phyloP scores from a whole-genome alignment of 2,888 invertebrate species.

The Andrena minutula region DNA sequence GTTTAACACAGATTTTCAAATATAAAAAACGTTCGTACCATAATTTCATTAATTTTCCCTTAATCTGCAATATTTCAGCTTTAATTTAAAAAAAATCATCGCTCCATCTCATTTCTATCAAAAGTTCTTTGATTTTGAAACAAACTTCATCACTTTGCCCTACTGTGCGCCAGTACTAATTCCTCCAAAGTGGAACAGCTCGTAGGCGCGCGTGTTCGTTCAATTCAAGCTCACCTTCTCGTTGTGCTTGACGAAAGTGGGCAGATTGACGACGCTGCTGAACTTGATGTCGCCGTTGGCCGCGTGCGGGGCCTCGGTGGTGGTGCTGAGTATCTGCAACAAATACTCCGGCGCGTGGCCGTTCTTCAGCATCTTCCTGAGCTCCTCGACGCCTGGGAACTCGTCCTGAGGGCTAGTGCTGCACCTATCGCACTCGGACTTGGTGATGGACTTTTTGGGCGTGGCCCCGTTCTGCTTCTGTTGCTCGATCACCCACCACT shows the following conservation, averaged over 20 bases:
- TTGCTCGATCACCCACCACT: slow-evolving; percentile 91
- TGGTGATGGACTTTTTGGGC: slow-evolving; percentile 86
- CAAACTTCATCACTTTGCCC: too few species aligned
- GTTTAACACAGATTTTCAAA: too few species aligned
- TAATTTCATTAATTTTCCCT: too few species aligned
- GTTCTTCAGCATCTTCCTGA: slow-evolving; percentile 90
- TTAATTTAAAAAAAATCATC: too few species aligned
- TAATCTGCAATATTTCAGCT: too few species aligned
- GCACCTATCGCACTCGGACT: slow-evolving; percentile 86
- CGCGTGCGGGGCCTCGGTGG: slow-evolving; percentile 86
- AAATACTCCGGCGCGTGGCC: slow-evolving; percentile 89
- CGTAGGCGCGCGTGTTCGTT: neutral
- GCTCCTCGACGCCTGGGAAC: slow-evolving; percentile 89
- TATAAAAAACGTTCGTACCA: too few species aligned
- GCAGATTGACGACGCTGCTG: slow-evolving; percentile 90
- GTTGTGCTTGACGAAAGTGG: slow-evolving; percentile 90
- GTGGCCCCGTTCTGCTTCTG: slow-evolving; percentile 83
- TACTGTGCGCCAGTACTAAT: too few species aligned
- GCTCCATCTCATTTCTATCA: too few species aligned
- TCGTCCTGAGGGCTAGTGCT: slow-evolving; percentile 86
- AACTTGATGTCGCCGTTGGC: slow-evolving; percentile 85
- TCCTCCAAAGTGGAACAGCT: neutral
- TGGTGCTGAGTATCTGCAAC: slow-evolving; percentile 88
- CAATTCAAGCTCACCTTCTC: slow-evolving; percentile 87
- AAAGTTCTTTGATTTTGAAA: too few species aligned